Evolutionary conservation across 2,797 vertebrate species (phyloP), one percentile per base, ranked within the genome.

Genomic region (Galago senegalensis): DNA sequence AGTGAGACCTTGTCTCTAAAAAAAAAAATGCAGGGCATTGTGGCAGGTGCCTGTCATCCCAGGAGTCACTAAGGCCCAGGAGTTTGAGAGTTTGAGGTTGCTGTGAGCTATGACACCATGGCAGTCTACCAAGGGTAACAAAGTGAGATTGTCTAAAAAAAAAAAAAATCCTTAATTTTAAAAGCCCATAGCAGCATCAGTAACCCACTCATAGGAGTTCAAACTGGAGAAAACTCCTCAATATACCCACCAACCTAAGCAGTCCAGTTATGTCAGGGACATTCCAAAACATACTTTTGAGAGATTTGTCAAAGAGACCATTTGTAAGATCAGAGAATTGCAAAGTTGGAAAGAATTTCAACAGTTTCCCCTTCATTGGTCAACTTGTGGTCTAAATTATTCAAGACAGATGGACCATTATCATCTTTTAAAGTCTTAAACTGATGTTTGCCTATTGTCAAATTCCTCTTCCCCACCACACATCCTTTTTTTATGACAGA

Each of bases 381-480:
- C 83, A 70, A 82, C 89, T 96, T 95, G 76, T 87, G 93, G 72
- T 91, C 56, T 77, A 46, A 82, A 72, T 96, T 95, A 95, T 92
- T 98, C 87, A 96, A 97, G 91, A 94, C 95, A 95, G 91, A 96
- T 95, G 95, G 85, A 73, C 75, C 17, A 63, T 92, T 76, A 67
- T 72, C 34, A 43, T 86, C 60, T 89, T 97, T 97, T 89, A 95
- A 93, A 79, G 43, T 69, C 69, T 94, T 88, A 85, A 86, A 84
- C n/a, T 80, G 63, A 94, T 94, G 75, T 76, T 95, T 94, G 60
- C 58, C 31, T 96, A 58, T 31, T 56, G 87, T 89, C 94, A 97
- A 96, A 95, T 94, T 91, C 56, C 72, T 94, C 53, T 96, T 58
- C 37, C 61, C 3, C 70, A 58, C 34, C 77, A 67, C 73, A 82